These are phyloP conservation scores for Anthopleura sola DNA, from an alignment of 64 coral and sea anemone species.

Conservation along the genomic window DNA sequence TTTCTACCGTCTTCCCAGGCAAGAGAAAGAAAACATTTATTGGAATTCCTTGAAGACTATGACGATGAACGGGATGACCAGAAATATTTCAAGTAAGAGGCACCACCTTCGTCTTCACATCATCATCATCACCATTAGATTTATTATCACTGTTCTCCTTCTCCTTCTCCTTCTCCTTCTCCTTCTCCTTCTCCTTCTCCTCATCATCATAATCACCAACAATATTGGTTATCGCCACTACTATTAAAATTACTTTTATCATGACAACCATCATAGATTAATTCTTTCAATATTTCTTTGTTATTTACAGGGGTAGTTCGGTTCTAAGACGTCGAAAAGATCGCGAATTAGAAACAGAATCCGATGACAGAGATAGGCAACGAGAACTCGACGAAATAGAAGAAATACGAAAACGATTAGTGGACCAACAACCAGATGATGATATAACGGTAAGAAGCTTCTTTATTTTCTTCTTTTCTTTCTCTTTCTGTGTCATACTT, in stretches of 20 bases:
- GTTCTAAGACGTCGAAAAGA: constrained; percentile 72
- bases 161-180: too few species aligned
- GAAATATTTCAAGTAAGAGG: constrained; percentile 94
- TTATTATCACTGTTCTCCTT: too few species aligned
- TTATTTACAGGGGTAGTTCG: constrained; percentile 59
- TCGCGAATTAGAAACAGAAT: constrained; percentile 70
- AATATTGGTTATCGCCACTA: too few species aligned
- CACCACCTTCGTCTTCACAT: too few species aligned
- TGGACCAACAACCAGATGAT: constrained; percentile 69
- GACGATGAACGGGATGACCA: constrained; percentile 95
- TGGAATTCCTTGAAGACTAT: constrained; percentile 97
- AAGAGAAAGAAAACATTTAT: constrained; percentile 87
- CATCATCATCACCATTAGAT: too few species aligned
- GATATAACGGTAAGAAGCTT: constrained; percentile 7
- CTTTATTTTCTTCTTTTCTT: too few species aligned
- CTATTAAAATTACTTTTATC: too few species aligned
- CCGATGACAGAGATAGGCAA: constrained; percentile 91
- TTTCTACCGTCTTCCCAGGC: constrained; percentile 34
- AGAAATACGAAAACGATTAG: constrained; percentile 88
- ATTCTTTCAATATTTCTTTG: too few species aligned
- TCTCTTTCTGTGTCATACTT: not conserved
- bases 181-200: too few species aligned
- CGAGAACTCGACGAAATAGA: constrained; percentile 98
- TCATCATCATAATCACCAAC: too few species aligned
- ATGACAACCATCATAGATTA: too few species aligned